A percentile compares a stretch with the other conserved stretches of the same genome.
Evolutionary conservation across 2,888 invertebrate genomes (phyloP).

Genomic region (Phalangium opilio): DNA sequence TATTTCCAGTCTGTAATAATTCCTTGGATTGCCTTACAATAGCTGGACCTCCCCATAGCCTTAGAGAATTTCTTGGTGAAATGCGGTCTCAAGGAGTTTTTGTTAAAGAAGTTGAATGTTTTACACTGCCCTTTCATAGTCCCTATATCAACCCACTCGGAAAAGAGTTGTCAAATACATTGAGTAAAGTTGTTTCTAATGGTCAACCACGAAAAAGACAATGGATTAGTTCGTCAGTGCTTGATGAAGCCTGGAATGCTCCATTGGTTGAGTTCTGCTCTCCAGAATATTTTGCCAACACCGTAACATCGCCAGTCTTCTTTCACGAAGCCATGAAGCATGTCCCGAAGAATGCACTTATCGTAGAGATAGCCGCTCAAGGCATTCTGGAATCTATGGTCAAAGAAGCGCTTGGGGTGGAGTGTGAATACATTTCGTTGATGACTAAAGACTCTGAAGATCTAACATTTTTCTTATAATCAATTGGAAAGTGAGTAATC

Average conservation of each 20-base stretch:
- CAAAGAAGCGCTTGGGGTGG: conserved; percentile 58
- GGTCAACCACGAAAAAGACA: conserved; percentile 60
- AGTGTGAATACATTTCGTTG: conserved; percentile 62
- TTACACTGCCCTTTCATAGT: conserved; percentile 86
- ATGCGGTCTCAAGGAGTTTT: conserved; percentile 60
- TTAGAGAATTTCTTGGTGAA: conserved; percentile 50
- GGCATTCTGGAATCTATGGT: conserved; percentile 85
- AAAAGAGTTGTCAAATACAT: conserved; percentile 55
- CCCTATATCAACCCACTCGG: conserved; percentile 74
- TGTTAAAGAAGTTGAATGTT: conserved; percentile 68
- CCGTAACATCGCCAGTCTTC: conserved; percentile 78
- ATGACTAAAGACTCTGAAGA: conserved; percentile 46
- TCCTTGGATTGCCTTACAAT: conserved; percentile 82
- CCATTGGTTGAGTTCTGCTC: conserved; percentile 65
- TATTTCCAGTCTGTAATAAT: conserved; percentile 87
- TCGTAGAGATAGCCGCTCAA: conserved; percentile 89
- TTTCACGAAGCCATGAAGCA: conserved; percentile 74
- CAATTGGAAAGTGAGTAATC: conserved; percentile 50
- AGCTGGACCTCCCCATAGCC: conserved; percentile 62
- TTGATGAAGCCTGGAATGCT: conserved; percentile 62
- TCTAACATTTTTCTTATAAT: conserved; percentile 54
- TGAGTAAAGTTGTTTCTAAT: conserved; percentile 61
- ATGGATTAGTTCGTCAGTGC: conserved; percentile 90
- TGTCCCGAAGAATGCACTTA: conserved; percentile 72
- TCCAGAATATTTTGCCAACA: conserved; percentile 89